Evolutionary conservation across 2,797 vertebrate genomes (phyloP), one percentile per base, ranked within the genome.

Genomic region (Neostethus bicornis): DNA sequence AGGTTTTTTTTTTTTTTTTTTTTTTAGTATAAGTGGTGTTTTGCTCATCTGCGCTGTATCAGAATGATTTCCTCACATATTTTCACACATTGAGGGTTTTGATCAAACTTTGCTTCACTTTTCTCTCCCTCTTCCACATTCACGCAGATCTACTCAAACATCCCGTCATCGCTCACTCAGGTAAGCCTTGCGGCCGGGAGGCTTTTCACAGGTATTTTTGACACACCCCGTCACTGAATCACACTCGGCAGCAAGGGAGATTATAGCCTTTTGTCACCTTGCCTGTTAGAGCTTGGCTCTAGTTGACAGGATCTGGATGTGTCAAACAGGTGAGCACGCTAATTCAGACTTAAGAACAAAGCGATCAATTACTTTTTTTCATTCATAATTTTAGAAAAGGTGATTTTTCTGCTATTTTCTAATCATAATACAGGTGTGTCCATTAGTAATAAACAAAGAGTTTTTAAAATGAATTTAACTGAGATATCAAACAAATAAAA

Each of bases 211-310:
- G 66, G 81, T 82, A 87, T 90, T 85, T 84, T 70, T 80, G 84
- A 88, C 90, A 87, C 85, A 75, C 82, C 87, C 84, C 60, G 77
- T 73, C 67, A 56, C 79, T 75, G 86, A 88, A 83, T 81, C 77
- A 66, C 80, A 81, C 78, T 64, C 34, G 0, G 70, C 73, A 43
- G 75, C 26, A 19, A n/a, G 45, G 69, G 80, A 89, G 87, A 90
- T 91, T 88, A 90, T 77, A 89, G 84, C 74, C 85, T 90, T 86
- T 89, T 88, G 89, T 89, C 88, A 85, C 86, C 85, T 85, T 60
- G 78, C 74, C 77, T 85, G 84, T 80, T 77, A 73, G 72, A 83
- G 82, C 73, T 50, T 23, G 56, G 73, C 57, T 67, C 25, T 0
- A 51, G 66, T 68, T 79, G 83, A 87, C 78, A 71, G 60, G 68